Base-by-base conservation (phyloP, 1,140 invertebrate species). In the Euura saliciscinereae region DNA sequence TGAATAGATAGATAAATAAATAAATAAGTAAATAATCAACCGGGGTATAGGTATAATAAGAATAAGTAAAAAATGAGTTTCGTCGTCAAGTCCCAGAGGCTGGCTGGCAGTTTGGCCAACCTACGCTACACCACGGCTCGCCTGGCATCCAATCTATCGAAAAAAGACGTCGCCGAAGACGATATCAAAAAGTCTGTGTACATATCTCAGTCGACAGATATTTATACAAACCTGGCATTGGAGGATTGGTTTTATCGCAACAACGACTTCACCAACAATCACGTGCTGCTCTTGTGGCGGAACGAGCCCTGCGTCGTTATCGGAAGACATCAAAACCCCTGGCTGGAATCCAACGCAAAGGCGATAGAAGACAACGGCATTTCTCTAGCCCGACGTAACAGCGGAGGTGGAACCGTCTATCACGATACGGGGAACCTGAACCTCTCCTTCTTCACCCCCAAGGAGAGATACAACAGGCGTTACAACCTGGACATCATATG, bases 271-370 rank as follows among this genome's bases (percentile, higher is more conserved):
- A 89, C 87, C 2, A 91, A 94, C 71, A 92, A 96, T 78, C 94
- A 96, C 83, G 86, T 98, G 1, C 87, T 99, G 79, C 88, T 99
- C 78, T 85, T 99, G 64, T 99, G 97, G 96, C 89, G 92, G 68
- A 99, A 99, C 87, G 89, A 93, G 77, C 97, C 97, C 0, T 95
- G 95, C 83, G 95, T 99, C 68, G 97, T 99, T 0, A 94, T 99
- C 82, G 98, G 98, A 2, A 90, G 96, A 59, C 96, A 99, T 87
- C 98, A 99, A 85, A 99, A 99, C 88, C 96, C 97, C 2, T 99
- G 97, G 94, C 83, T 93, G 28, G 98, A 99, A 87, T 92, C 94
- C 2, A 95, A 98, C 83, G 84, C 96, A 0, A 87, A 90, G 3
- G 88, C 87, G 45, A 77, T 94, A 42, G 82, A 89, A 66, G 89